Evolutionary conservation across 2,797 vertebrate species (phyloP).

Genomic region (Botia kubotai): DNA sequence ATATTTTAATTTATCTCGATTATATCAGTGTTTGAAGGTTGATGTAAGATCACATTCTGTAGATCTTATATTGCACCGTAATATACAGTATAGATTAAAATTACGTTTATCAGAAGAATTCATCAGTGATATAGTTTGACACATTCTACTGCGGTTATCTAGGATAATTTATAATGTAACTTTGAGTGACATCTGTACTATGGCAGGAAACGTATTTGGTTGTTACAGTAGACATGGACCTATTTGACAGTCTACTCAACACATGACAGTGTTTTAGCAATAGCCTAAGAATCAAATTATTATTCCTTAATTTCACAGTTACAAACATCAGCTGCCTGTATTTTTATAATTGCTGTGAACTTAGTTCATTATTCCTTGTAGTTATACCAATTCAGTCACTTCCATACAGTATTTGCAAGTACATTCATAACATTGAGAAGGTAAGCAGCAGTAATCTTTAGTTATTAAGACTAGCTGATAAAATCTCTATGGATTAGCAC

Average conservation of each 20-base stretch:
- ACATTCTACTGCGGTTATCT: neutral
- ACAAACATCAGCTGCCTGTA: no score
- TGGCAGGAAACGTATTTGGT: neutral
- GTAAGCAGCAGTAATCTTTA: no score
- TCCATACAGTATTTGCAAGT: no score
- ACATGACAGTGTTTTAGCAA: neutral
- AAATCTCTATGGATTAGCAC: no score
- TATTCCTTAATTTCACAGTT: neutral
- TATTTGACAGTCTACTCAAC: neutral
- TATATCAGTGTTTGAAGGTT: conserved; percentile 17
- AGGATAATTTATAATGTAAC: neutral
- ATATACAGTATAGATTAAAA: conserved; percentile 21
- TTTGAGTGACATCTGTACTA: neutral
- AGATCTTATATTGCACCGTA: conserved; percentile 24
- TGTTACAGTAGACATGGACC: neutral
- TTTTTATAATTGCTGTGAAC: neutral
- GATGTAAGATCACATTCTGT: conserved; percentile 12
- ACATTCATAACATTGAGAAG: no score
- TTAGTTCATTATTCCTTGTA: no score
- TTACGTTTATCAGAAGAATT: neutral
- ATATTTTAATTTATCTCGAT: conserved; percentile 11
- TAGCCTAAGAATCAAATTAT: no score
- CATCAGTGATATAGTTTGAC: neutral
- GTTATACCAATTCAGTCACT: no score
- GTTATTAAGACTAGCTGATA: no score